Percentiles rank a stretch among this genome's conserved stretches.
These are phyloP conservation scores for Nyctereutes procyonoides DNA, from an alignment of 2,113 vertebrate species.

Conservation along the genomic window DNA sequence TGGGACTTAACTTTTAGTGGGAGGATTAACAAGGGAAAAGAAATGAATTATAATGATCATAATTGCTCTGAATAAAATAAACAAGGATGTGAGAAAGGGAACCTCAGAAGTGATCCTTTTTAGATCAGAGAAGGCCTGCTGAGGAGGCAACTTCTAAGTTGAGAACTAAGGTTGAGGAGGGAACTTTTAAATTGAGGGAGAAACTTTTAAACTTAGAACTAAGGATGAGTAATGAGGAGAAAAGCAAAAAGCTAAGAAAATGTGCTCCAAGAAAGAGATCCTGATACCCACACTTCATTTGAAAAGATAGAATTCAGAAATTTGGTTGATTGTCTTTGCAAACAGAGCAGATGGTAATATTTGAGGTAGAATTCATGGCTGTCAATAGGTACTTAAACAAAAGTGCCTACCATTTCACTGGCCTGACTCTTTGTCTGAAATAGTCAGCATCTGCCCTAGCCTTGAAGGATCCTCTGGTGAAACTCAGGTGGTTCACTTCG, in stretches of 20 bases:
- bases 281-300: neutral
- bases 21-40: neutral
- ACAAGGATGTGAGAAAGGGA: neutral
- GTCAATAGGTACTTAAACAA: neutral
- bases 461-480: neutral
- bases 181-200: neutral
- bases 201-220: neutral
- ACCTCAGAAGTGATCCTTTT: neutral
- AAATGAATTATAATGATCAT: neutral
- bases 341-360: neutral
- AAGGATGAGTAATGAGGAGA: neutral
- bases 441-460: neutral
- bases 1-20: neutral
- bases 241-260: neutral
- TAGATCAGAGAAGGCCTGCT: neutral
- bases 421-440: neutral
- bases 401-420: neutral
- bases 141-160: neutral
- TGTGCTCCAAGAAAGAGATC: neutral
- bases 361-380: neutral
- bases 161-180: neutral
- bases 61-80: neutral
- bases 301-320: neutral
- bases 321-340: neutral
- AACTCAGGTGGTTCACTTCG: slow-evolving; percentile 17